Base-by-base conservation (phyloP, 2,888 invertebrate species). In the Drosophila macrospina region DNA sequence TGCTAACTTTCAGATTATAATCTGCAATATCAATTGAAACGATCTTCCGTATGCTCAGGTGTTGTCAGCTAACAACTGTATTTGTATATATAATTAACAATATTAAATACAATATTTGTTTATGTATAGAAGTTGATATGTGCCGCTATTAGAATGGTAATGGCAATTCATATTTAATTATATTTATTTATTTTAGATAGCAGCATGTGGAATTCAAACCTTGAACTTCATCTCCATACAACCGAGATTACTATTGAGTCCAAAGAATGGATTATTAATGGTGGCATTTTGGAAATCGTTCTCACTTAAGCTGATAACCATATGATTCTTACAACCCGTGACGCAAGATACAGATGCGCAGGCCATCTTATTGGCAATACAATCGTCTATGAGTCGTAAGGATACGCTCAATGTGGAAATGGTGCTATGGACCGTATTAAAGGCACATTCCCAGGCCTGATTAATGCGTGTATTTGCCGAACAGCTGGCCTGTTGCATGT, bases 151-250 rank as follows among this genome's bases (percentile, higher is more conserved):
- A 6, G 11, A 28, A 4, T 7, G n/a, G 7, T 11, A 16, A 34
- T 20, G 15, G 20, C 7, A 5, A 7, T 16, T 5, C 11, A n/a
- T 13, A 11, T 52, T 20, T 32, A 13, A 24, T 7, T 5, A 20
- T 5, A 13, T 34, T 50, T 32, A 13, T 3, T 10, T 24, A 5
- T 7, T 50, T 34, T 37, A 20, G 20, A 28, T 28, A 8, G 39
- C 16, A 5, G 20, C 30, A 34, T 34, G 34, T 15, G 11, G 15
- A 10, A 5, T 24, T 34, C 2, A 44, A 34, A 32, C 34, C 10
- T 63, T 75, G 30, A 80, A 69, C n/a, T 32, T 65, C 2, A 85
- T 5, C n/a, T 81, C 60, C n/a, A 79, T 2, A 15, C 84, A 79
- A 2, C 44, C 59, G 0, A 72, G 0, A 5, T 61, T 62, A 2